Evolutionary conservation across 2,888 invertebrate genomes (phyloP).

Genomic region (Brachylomia viminalis): DNA sequence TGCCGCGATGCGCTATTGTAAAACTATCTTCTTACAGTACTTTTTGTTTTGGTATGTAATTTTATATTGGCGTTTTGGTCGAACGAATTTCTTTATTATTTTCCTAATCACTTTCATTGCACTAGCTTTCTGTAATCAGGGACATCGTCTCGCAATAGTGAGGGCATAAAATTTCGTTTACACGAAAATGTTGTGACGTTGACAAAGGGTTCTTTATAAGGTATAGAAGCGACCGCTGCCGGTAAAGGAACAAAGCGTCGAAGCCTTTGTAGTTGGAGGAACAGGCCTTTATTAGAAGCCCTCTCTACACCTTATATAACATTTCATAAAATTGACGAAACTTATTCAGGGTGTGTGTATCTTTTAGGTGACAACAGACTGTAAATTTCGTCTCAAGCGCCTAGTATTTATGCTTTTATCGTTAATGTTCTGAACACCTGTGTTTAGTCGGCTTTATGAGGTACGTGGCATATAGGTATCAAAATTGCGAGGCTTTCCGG

Average conservation of each 20-base stretch:
- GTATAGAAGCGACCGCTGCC: constrained; percentile 70
- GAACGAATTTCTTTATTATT: background rate
- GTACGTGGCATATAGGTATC: background rate
- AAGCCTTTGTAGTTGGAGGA: constrained; percentile 76
- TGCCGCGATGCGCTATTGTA: too few relatives aligned
- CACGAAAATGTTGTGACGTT: constrained; percentile 69
- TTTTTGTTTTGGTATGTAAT: constrained; percentile 6
- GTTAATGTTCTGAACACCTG: constrained; percentile 60
- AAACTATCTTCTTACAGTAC: background rate
- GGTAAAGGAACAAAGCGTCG: constrained; percentile 74
- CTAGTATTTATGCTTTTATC: constrained; percentile 54
- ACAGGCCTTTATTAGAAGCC: constrained; percentile 81
- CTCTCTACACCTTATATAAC: constrained; percentile 77
- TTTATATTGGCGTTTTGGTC: background rate
- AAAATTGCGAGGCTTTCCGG: constrained; percentile 1
- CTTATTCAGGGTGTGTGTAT: constrained; percentile 61
- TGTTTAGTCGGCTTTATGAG: constrained; percentile 35
- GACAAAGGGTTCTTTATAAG: constrained; percentile 72
- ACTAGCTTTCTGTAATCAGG: background rate
- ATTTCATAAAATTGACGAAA: constrained; percentile 74
- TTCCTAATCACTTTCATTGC: background rate
- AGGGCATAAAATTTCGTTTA: constrained; percentile 54
- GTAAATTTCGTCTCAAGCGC: constrained; percentile 34
- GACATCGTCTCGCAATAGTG: background rate
- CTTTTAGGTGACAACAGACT: constrained; percentile 50